phyloP scores from a whole-genome alignment of 2,113 vertebrate genomes.

The Protobothrops flavoviridis region DNA sequence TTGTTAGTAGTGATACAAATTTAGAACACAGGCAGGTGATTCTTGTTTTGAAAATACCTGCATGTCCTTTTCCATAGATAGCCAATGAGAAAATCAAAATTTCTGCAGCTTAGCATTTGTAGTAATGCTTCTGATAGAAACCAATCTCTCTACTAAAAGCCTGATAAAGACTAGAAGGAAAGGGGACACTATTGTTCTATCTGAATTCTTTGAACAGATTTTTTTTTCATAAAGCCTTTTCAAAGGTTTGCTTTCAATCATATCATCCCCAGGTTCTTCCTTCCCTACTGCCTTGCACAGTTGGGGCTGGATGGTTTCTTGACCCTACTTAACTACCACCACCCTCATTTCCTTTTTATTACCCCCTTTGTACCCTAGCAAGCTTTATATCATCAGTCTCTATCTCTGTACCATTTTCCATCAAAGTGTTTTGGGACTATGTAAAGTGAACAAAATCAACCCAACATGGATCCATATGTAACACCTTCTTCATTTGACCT shows the following conservation, averaged over 20 bases:
- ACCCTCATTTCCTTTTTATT: constrained; percentile 28
- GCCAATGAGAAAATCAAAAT: background rate
- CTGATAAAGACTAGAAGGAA: constrained; percentile 42
- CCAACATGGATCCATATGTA: constrained; percentile 30
- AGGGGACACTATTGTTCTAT: constrained; percentile 35
- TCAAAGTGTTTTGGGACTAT: constrained; percentile 29
- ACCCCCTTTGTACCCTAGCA: constrained; percentile 27
- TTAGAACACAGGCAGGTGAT: background rate
- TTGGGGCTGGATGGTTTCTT: constrained; percentile 35
- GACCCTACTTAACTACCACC: background rate
- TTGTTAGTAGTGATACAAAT: background rate
- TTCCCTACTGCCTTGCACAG: constrained; percentile 48
- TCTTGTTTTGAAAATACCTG: background rate
- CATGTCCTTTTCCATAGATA: background rate
- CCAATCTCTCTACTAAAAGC: constrained; percentile 28
- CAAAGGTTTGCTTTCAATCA: constrained; percentile 41
- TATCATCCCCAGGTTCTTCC: constrained; percentile 46
- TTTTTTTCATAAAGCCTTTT: constrained; percentile 38
- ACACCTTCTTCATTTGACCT: constrained; percentile 43
- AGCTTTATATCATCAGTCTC: constrained; percentile 38
- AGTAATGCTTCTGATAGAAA: constrained; percentile 36
- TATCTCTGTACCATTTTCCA: constrained; percentile 19
- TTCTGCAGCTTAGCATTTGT: constrained; percentile 19
- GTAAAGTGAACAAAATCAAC: constrained; percentile 38
- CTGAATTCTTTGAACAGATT: constrained; percentile 50